Percentiles rank a stretch among this genome's conserved stretches.
phyloP scores from a whole-genome alignment of 2,113 vertebrate genomes.

The Ptilorrhoa leucosticta region DNA sequence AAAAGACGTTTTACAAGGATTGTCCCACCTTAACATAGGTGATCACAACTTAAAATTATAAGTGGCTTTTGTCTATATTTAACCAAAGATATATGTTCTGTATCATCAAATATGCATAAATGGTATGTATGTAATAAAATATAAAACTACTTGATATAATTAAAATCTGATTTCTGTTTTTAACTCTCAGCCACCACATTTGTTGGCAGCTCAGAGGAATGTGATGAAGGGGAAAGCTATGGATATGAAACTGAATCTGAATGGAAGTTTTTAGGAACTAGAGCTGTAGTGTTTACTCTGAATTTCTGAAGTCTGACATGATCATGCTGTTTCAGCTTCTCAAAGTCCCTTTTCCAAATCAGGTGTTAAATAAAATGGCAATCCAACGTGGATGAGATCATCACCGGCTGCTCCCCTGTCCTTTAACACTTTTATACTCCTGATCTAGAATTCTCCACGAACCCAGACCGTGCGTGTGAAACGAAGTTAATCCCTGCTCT shows the following conservation, averaged over 20 bases:
- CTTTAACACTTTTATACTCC: not conserved
- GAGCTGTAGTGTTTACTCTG: not conserved
- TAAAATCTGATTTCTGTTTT: not conserved
- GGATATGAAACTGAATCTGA: not conserved
- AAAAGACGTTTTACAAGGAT: not conserved
- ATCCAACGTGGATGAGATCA: not conserved
- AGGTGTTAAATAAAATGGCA: not conserved
- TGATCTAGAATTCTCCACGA: not conserved
- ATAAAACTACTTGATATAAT: not conserved
- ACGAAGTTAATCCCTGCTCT: not conserved
- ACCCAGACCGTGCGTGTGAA: accelerated
- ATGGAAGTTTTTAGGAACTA: not conserved
- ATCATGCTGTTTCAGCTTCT: not conserved
- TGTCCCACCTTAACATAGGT: not conserved
- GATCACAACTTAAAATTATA: not conserved
- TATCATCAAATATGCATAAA: not conserved
- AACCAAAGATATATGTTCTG: not conserved
- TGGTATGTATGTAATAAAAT: not conserved
- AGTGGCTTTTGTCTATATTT: not conserved
- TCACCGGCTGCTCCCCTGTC: not conserved
- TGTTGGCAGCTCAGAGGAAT: not conserved
- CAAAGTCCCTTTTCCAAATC: not conserved
- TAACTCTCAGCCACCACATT: not conserved
- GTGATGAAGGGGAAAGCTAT: not conserved
- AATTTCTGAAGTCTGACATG: not conserved